These are phyloP conservation scores for Ditylenchus weischeri DNA, from an alignment of 2,888 invertebrate species.

Conservation along the genomic window DNA sequence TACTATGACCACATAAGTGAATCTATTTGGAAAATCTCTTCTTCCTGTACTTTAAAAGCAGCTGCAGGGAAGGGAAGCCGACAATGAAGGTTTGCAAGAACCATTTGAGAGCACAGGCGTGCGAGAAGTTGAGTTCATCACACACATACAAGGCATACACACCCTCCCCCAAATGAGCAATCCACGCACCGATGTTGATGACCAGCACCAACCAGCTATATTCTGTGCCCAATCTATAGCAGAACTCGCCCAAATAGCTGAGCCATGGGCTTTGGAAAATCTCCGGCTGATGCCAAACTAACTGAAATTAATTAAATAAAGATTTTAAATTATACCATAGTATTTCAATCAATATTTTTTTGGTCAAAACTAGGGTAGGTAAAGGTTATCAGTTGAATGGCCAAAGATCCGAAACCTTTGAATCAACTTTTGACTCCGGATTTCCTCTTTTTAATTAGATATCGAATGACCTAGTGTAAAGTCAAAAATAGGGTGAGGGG, in stretches of 20 bases:
- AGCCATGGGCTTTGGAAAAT: constrained; percentile 28
- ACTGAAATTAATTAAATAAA: constrained; percentile 34
- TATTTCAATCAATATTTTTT: no score
- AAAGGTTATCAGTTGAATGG: no score
- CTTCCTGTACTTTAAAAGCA: constrained; percentile 28
- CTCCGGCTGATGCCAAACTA: constrained; percentile 37
- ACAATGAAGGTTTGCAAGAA: constrained; percentile 51
- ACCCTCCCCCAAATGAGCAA: constrained; percentile 50
- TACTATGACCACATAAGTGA: background rate
- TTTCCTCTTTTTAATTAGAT: no score
- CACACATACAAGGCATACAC: constrained; percentile 45
- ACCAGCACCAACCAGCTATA: constrained; percentile 30
- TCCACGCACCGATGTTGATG: constrained; percentile 44
- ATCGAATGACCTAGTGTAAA: no score
- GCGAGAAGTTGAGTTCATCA: constrained; percentile 42
- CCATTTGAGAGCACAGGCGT: constrained; percentile 50
- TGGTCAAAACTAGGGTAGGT: no score
- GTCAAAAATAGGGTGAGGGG: no score
- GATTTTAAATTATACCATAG: no score
- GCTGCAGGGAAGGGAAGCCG: constrained; percentile 51
- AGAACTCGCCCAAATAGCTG: constrained; percentile 38
- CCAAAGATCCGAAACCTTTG: no score
- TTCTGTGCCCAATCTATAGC: constrained; percentile 27
- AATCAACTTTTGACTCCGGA: no score
- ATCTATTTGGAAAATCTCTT: constrained; percentile 15